Base-by-base conservation (phyloP, 2,888 invertebrate genomes). In the Nezara viridula region DNA sequence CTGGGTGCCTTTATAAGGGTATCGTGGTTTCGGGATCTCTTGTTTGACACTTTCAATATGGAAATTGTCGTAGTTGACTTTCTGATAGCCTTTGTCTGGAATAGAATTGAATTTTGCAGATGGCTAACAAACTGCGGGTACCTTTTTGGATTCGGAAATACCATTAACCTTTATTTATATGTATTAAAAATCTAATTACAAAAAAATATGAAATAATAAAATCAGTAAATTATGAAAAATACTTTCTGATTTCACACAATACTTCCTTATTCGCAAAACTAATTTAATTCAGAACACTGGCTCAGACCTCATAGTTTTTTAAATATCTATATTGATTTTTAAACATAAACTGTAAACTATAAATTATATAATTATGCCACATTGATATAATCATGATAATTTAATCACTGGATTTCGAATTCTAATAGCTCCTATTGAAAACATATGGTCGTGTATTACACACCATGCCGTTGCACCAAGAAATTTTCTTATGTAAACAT, bases 31-130 rank as follows among this genome's bases (percentile, higher is more conserved):
- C 2, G n/a, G 27, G 5, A 73, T 73, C 66, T 37, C 32, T 37
- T 1, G 44, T 6, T 73, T 73, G 32, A 73, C 66, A 73, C 66
- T 73, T 73, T 73, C 66, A 9, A 73, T 73, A 73, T 73, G 66
- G 66, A 73, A 37, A 73, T 73, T 37, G 66, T 73, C 37, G 4
- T 73, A 37, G 19, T 73, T 32, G 32, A 37, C 37, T 73, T 73
- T 73, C 66, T 19, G 66, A 66, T 32, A 66, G 66, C 27, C 66
- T 55, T 16, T n/a, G 12, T 27, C 60, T 19, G 37, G 32, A 37
- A 73, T 21, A 21, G 32, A 73, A 73, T 73, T 73, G 32, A 32
- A 73, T 21, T 73, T 37, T 19, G 14, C 32, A 32, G 2, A 32
- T 32, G 27, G 16, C 0, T 16, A 32, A 16, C 1, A 10, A 6